Base-by-base conservation (phyloP, 2,113 vertebrate genomes). In the Trichechus manatus region DNA sequence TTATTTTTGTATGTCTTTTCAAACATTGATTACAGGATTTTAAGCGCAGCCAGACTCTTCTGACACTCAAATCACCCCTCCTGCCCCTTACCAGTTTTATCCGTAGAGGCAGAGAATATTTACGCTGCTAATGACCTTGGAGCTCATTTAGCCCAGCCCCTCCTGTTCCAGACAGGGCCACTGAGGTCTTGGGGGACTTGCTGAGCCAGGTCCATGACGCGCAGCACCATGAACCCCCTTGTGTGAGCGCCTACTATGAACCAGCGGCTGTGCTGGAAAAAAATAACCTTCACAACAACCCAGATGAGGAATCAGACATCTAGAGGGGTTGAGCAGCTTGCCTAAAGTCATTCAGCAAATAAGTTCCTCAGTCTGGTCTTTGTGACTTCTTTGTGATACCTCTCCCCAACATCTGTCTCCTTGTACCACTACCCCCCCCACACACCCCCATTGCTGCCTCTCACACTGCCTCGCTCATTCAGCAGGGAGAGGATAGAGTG, bases 1-100 rank as follows among this genome's bases (percentile, higher is more conserved):
- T 89, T 90, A 90, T 90, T 96, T 97, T 61, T 87, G 53, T 79
- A 63, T 61, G 72, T 78, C 84, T 96, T 93, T 94, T 95, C 87
- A 82, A 89, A 92, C 61, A 81, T 66, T 25, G 92, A 95, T 92
- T 72, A 88, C 77, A 82, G 81, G 87, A 88, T 85, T 92, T 95
- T 95, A 84, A 93, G 42, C 3, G 8, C 42, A 93, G 47, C n/a
- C 70, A 64, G 64, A 86, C 44, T 96, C 77, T 93, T 63, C 59
- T 31, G 85, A 87, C 27, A 33, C n/a, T 91, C 82, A 85, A 15
- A 79, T 59, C 36, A 31, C 5, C 66, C 47, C 5, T 20, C 7
- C 9, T 10, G 14, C 7, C 77, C 31, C 39, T 86, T 56, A 29
- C 64, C 47, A 33, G 66, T 63, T 90, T 91, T 83, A 66, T 59